Evolutionary conservation across 2,113 vertebrate species (phyloP).

Genomic region (Nyctibius bracteatus): DNA sequence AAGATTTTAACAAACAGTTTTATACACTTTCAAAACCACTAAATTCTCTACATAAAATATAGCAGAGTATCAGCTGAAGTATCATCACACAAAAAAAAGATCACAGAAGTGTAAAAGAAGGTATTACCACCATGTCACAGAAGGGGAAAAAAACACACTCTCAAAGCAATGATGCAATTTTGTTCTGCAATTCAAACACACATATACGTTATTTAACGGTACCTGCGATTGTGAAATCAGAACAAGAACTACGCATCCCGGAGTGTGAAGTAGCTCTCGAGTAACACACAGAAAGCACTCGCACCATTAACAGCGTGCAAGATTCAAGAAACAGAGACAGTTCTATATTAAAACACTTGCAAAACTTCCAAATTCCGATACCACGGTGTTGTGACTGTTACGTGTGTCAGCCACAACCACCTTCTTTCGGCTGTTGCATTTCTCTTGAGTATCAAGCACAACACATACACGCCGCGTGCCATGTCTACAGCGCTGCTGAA

Average conservation of each 20-base stretch:
- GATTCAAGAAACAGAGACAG: background rate
- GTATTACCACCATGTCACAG: no score
- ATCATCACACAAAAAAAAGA: background rate
- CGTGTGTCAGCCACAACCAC: rapidly evolving
- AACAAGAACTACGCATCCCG: background rate
- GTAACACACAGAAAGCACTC: background rate
- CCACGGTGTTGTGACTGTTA: rapidly evolving
- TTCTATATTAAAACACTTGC: rapidly evolving
- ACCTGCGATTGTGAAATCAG: background rate
- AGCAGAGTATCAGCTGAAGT: background rate
- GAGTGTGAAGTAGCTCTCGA: rapidly evolving
- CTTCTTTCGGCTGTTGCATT: rapidly evolving
- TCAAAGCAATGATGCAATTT: background rate
- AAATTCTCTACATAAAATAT: no score
- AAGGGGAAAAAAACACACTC: background rate
- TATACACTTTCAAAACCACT: background rate
- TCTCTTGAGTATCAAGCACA: no score
- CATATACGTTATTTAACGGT: background rate
- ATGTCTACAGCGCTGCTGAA: rapidly evolving
- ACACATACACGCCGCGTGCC: rapidly evolving
- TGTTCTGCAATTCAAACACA: background rate
- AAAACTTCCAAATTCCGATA: background rate
- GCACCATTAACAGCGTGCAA: rapidly evolving
- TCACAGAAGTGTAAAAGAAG: background rate
- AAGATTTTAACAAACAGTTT: background rate